phyloP scores from a whole-genome alignment of 2,797 vertebrate species.

The Sebastes cheni region DNA sequence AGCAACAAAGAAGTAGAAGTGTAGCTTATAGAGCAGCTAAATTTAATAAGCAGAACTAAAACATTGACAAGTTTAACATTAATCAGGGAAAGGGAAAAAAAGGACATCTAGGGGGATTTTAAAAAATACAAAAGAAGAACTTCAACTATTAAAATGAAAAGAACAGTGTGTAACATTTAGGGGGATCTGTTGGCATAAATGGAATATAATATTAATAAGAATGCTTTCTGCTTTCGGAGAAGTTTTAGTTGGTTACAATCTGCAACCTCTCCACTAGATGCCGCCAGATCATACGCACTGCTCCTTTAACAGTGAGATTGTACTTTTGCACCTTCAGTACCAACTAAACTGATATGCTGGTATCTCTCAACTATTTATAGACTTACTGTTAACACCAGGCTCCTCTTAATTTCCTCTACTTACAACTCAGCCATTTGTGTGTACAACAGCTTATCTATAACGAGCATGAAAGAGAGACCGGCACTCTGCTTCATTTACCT shows the following conservation, averaged over 20 bases:
- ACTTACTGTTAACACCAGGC: background rate
- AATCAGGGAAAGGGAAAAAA: background rate
- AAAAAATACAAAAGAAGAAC: background rate
- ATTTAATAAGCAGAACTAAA: background rate
- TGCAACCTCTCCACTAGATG: background rate
- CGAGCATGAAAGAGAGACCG: background rate
- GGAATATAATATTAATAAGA: background rate
- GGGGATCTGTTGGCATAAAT: background rate
- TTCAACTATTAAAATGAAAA: too few species aligned
- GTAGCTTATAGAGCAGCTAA: background rate
- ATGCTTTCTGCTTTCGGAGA: background rate
- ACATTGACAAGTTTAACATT: background rate
- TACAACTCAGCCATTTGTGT: background rate
- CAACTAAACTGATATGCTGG: background rate
- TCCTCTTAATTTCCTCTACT: background rate
- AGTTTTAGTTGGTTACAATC: background rate
- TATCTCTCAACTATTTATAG: background rate
- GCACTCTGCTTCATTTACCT: slow-evolving; percentile 53
- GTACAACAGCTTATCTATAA: background rate
- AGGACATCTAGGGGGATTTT: background rate
- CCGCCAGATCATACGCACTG: background rate
- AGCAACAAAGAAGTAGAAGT: background rate
- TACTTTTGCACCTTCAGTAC: background rate
- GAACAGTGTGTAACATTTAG: background rate
- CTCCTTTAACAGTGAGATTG: background rate